Conservation (phyloP, 2,797 vertebrate genomes). For the Bovichtus variegatus region DNA sequence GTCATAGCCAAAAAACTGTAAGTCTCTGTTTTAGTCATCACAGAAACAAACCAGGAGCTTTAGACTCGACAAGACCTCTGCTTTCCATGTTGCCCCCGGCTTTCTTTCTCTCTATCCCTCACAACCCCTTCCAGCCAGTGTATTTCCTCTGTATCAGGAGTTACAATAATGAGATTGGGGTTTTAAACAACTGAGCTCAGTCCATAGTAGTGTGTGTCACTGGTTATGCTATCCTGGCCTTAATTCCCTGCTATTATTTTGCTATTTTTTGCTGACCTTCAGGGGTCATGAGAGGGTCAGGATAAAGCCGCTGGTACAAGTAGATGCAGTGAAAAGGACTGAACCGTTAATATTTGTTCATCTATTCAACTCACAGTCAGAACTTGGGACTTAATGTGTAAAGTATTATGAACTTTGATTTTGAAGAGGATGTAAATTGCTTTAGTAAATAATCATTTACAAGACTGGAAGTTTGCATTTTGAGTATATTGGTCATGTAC, state of each 20-base stretch:
- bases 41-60: conserved; percentile 44
- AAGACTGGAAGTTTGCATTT: not conserved
- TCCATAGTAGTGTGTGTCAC: conserved; percentile 14
- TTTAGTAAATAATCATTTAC: not conserved
- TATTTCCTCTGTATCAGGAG: conserved; percentile 53
- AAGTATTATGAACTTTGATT: not conserved
- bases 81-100: conserved; percentile 23
- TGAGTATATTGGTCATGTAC: not conserved
- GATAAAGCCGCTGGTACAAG: conserved; percentile 1
- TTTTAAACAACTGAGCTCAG: conserved; percentile 48
- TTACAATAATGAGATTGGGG: conserved; percentile 65
- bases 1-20: conserved; percentile 41
- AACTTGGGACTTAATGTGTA: not conserved
- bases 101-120: conserved; percentile 32
- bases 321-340: conserved; percentile 1
- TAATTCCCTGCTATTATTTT: conserved; percentile 27
- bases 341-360: conserved; percentile 18
- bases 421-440: not conserved
- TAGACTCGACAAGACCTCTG: conserved; percentile 36
- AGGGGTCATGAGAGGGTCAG: conserved; percentile 6
- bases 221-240: conserved; percentile 37
- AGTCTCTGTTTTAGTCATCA: conserved; percentile 52
- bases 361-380: not conserved
- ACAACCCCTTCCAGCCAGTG: conserved; percentile 5
- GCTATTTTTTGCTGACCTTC: conserved; percentile 5